Evolutionary conservation across 2,888 invertebrate species (phyloP).

Genomic region (Iselma pallidipennis): DNA sequence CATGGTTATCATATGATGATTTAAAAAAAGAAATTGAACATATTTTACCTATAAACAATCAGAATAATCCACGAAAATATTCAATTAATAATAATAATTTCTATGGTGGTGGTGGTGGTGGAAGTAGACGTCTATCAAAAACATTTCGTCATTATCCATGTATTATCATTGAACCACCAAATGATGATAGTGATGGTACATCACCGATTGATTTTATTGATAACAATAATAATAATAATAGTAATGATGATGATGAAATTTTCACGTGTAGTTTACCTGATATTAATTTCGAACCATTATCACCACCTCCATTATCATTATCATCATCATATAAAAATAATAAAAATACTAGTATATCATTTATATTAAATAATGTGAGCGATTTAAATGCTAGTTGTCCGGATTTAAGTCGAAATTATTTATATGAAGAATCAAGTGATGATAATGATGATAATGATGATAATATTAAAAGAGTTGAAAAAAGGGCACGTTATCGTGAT

Average conservation of each 20-base stretch:
- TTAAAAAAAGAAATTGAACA: constrained; percentile 50
- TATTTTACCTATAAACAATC: constrained; percentile 46
- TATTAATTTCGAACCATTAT: constrained; percentile 31
- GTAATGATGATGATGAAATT: constrained; percentile 31
- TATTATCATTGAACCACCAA: constrained; percentile 47
- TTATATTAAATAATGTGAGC: constrained; percentile 41
- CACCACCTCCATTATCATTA: not conserved
- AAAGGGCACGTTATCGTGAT: too few relatives aligned
- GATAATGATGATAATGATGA: not conserved
- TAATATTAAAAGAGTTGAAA: too few relatives aligned
- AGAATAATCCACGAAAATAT: constrained; percentile 13
- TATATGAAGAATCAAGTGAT: not conserved
- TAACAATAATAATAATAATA: not conserved
- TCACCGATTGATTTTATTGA: too few relatives aligned
- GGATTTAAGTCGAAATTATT: constrained; percentile 33
- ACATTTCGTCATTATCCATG: constrained; percentile 47
- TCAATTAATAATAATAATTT: constrained; percentile 30
- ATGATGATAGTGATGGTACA: constrained; percentile 19
- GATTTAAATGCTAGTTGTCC: constrained; percentile 48
- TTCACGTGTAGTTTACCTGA: constrained; percentile 52
- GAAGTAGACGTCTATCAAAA: constrained; percentile 44
- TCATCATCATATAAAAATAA: too few relatives aligned
- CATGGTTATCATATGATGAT: constrained; percentile 48
- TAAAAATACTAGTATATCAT: too few relatives aligned
- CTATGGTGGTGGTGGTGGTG: constrained; percentile 18